phyloP scores from a whole-genome alignment of 2,113 vertebrate species.

The Ceyx margarethae region DNA sequence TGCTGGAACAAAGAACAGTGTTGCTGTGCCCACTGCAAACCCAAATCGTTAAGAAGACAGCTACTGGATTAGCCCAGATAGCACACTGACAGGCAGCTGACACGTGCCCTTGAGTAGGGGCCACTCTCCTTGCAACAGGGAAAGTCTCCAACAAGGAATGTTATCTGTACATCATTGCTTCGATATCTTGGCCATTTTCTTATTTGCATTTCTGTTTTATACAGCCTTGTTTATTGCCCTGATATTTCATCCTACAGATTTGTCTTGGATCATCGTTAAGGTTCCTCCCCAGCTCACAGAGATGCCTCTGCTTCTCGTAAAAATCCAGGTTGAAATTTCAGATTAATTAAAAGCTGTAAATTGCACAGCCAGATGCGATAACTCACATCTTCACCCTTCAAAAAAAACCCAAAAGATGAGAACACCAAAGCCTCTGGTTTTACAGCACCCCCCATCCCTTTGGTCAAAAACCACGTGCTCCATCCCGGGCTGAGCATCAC shows the following conservation, averaged over 20 bases:
- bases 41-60: no score
- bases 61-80: background rate
- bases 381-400: background rate
- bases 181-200: background rate
- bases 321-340: conserved; percentile 55
- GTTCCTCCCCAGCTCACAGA: conserved; percentile 50
- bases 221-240: background rate
- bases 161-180: background rate
- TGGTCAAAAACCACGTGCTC: rapidly evolving
- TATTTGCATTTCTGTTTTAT: background rate
- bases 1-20: background rate
- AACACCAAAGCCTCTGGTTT: background rate
- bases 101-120: background rate
- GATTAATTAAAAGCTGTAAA: conserved; percentile 76
- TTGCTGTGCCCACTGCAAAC: background rate
- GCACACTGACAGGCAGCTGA: background rate
- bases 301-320: conserved; percentile 48
- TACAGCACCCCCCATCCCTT: rapidly evolving
- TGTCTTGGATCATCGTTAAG: background rate
- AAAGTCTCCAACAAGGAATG: background rate
- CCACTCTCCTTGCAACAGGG: background rate
- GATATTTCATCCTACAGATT: conserved; percentile 48
- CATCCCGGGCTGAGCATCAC: rapidly evolving
- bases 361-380: conserved; percentile 18
- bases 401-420: background rate